These are phyloP conservation scores for Eupithecia insigniata DNA, from an alignment of 2,888 invertebrate species.

Conservation along the genomic window DNA sequence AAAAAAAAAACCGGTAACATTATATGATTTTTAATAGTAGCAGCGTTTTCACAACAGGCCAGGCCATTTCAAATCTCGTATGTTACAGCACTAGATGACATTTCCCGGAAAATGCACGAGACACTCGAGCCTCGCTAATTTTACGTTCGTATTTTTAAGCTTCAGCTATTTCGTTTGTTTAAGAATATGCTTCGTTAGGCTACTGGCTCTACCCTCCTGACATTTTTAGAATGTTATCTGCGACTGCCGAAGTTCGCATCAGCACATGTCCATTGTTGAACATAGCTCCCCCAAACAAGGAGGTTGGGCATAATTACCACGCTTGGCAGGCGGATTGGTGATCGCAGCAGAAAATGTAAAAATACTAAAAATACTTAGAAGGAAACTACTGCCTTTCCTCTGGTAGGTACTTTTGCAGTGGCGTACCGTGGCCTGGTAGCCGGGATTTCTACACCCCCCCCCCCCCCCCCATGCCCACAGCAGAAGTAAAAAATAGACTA, in stretches of 20 bases:
- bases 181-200: background rate
- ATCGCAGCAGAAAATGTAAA: too few species aligned
- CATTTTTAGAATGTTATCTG: background rate
- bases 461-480: too few species aligned
- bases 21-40: background rate
- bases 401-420: too few species aligned
- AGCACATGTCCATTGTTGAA: background rate
- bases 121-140: constrained; percentile 10
- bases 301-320: too few species aligned
- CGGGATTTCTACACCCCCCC: too few species aligned
- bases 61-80: background rate
- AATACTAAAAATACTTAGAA: too few species aligned
- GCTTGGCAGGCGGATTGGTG: too few species aligned
- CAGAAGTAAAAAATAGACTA: too few species aligned
- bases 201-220: background rate
- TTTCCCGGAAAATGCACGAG: constrained; percentile 40
- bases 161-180: background rate
- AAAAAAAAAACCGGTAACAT: too few species aligned
- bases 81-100: background rate
- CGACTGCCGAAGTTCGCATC: background rate
- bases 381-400: too few species aligned
- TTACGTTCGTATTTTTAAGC: background rate
- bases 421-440: too few species aligned
- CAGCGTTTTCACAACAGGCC: background rate
- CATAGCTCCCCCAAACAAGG: too few species aligned